These are phyloP conservation scores for Oscheius sp. DNA, from an alignment of 2,888 invertebrate species.

Conservation along the genomic window DNA sequence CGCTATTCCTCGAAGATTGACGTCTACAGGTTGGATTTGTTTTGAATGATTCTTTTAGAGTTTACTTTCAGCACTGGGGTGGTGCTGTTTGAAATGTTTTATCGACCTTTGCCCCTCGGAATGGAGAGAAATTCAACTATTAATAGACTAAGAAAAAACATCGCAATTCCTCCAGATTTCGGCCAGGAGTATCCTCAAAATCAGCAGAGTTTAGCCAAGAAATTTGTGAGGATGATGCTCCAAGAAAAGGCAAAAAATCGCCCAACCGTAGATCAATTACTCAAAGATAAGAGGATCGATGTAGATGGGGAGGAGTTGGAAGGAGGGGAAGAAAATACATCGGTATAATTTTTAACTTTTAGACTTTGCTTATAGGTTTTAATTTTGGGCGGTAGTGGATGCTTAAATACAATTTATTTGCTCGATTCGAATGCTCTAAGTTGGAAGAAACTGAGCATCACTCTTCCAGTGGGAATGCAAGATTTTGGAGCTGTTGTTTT, in stretches of 20 bases:
- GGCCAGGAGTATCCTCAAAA: not conserved
- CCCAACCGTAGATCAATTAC: constrained; percentile 51
- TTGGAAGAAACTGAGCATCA: too few species aligned
- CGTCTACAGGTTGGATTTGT: not conserved
- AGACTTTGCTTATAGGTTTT: too few species aligned
- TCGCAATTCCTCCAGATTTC: constrained; percentile 27
- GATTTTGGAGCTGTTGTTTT: too few species aligned
- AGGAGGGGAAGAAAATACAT: too few species aligned
- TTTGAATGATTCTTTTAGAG: not conserved
- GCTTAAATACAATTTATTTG: too few species aligned
- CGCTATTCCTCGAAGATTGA: not conserved
- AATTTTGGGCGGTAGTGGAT: too few species aligned
- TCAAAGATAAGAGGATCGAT: constrained; percentile 52
- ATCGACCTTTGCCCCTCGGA: constrained; percentile 82
- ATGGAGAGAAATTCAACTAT: constrained; percentile 89
- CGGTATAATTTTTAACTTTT: too few species aligned
- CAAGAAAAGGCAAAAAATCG: constrained; percentile 42
- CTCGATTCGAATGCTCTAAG: too few species aligned
- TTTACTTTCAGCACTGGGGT: constrained; percentile 69
- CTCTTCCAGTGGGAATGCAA: too few species aligned
- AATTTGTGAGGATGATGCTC: constrained; percentile 54
- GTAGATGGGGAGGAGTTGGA: constrained; percentile 55
- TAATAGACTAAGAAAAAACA: constrained; percentile 49
- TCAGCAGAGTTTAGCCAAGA: constrained; percentile 22
- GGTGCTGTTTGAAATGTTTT: constrained; percentile 82